Conservation (phyloP, 1,140 invertebrate genomes). For the Euura lappo region DNA sequence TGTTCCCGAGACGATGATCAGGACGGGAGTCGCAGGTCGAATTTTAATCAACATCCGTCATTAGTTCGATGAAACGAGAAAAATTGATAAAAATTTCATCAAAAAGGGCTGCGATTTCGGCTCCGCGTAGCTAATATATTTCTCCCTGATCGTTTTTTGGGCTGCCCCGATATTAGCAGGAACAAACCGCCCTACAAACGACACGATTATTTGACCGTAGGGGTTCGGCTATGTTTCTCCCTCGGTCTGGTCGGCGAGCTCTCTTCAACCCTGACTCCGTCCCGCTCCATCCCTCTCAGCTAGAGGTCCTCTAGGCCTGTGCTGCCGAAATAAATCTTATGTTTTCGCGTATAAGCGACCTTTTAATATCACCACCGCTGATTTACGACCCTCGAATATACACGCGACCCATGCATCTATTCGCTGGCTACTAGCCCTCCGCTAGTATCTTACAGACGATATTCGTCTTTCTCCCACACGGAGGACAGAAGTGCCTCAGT, state of each 20-base stretch:
- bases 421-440: background rate
- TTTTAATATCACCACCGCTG: conserved; percentile 28
- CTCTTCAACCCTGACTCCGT: background rate
- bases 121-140: background rate
- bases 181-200: conserved; percentile 13
- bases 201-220: conserved; percentile 8
- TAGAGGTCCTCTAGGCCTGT: background rate
- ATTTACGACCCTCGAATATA: conserved; percentile 18
- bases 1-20: too few species aligned
- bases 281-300: background rate
- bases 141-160: conserved; percentile 11
- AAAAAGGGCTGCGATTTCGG: background rate
- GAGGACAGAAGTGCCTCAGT: background rate
- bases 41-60: too few species aligned
- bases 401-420: conserved; percentile 17
- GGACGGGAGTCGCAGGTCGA: too few species aligned
- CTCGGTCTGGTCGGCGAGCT: background rate
- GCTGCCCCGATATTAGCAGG: conserved; percentile 17
- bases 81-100: background rate
- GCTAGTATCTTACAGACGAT: background rate
- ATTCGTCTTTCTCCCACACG: background rate
- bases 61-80: background rate
- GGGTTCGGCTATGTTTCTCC: conserved; percentile 5
- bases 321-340: conserved; percentile 27
- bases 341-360: conserved; percentile 30